These are phyloP conservation scores for Catagonus wagneri DNA, from an alignment of 2,113 vertebrate genomes.

Conservation along the genomic window DNA sequence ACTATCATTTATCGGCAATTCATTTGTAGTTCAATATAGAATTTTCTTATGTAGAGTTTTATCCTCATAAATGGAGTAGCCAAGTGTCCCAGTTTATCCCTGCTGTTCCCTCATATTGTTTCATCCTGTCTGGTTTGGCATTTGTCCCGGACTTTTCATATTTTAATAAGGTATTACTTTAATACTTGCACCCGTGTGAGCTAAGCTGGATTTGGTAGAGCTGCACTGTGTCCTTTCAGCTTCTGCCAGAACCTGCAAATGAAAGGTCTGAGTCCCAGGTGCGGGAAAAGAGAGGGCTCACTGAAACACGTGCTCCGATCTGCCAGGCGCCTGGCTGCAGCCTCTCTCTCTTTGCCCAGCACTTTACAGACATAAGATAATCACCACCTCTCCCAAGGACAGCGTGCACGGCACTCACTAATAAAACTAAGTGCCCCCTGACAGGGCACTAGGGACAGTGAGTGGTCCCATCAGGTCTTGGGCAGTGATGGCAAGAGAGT, in stretches of 20 bases:
- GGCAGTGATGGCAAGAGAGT: background rate
- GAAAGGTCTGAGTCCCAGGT: background rate
- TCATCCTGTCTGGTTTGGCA: background rate
- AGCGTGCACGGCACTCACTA: background rate
- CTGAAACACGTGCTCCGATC: background rate
- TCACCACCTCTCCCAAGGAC: constrained; percentile 59
- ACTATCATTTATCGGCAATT: background rate
- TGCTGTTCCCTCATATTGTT: background rate
- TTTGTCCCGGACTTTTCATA: background rate
- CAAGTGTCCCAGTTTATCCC: background rate
- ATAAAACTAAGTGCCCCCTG: constrained; percentile 43
- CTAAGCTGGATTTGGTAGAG: background rate
- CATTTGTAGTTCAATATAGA: background rate
- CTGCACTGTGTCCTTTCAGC: background rate
- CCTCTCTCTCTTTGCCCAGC: background rate
- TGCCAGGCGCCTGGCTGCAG: background rate
- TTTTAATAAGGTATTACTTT: constrained; percentile 32
- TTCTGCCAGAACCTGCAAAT: background rate
- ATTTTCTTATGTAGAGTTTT: background rate
- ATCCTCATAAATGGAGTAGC: background rate
- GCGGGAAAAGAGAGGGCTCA: background rate
- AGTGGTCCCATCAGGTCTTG: background rate
- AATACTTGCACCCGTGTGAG: background rate
- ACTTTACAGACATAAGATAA: background rate
- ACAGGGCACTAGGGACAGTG: background rate